Percentiles rank a stretch among this genome's conserved stretches.
These are phyloP conservation scores for Leucopsar rothschildi DNA, from an alignment of 2,113 vertebrate genomes.

Conservation along the genomic window DNA sequence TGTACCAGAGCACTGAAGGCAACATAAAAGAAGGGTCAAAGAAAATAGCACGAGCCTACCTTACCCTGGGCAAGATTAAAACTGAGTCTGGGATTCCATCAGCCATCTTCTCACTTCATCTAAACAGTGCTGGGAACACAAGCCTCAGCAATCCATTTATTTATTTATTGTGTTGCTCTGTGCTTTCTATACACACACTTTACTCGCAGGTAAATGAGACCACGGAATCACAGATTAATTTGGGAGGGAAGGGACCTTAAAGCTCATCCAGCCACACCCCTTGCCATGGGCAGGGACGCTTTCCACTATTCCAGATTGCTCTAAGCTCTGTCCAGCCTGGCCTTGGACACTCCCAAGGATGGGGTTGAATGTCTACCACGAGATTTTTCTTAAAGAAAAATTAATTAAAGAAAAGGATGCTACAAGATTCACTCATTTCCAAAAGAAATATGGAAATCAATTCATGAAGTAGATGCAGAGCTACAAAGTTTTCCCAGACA, in stretches of 20 bases:
- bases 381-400: not conserved
- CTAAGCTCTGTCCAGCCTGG: accelerated
- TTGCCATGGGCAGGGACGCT: not conserved
- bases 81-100: not conserved
- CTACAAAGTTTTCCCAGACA: not conserved
- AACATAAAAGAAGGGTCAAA: constrained; percentile 44
- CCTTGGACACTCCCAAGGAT: too few species aligned
- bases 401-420: not conserved
- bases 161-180: not conserved
- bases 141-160: not conserved
- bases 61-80: not conserved
- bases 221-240: too few species aligned
- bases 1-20: not conserved
- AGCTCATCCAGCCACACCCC: accelerated
- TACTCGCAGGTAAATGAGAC: not conserved
- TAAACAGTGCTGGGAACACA: not conserved
- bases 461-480: accelerated
- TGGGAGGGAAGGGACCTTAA: not conserved
- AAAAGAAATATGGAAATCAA: not conserved
- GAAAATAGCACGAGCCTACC: not conserved
- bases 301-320: accelerated
- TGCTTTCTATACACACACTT: accelerated
- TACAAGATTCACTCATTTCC: not conserved
- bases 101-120: not conserved
- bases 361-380: accelerated